Base-by-base conservation (phyloP, 2,888 invertebrate genomes). In the Hypolimnas misippus region DNA sequence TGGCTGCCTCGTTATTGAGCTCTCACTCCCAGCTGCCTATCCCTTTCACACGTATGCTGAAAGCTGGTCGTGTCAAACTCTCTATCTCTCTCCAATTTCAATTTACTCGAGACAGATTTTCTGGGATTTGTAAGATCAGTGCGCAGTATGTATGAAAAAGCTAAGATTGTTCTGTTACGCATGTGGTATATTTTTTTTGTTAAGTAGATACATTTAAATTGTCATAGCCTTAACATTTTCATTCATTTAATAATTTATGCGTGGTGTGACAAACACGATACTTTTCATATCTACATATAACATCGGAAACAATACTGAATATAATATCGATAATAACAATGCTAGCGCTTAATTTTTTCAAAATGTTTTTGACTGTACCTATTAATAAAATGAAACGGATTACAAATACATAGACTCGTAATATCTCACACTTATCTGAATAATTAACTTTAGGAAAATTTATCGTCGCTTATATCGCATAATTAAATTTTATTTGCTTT, bases 1-100 rank as follows among this genome's bases (percentile, higher is more conserved):
- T 92, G 91, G 90, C 82, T 82, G 83, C 81, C 92, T 92, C 92
- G 92, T 92, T 92, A 92, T 92, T 92, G 89, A 89, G 84, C 92
- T 92, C 92, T 92, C 91, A 92, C 92, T 86, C 89, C 85, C 76
- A 81, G 74, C 61, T 67, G 67, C 71, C 75, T 63, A 70, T 87
- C 87, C 75, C 73, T 79, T 73, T 89, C 82, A 29, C 69, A 66
- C 87, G 8, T 62, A 62, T 46, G 53, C 58, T 70, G 59, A 72
- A 74, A 67, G 57, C 62, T 67, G 65, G 69, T 68, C 68, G 66
- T 69, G 69, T 66, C 53, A 66, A 68, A 63, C 74, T 64, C 72
- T 78, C 84, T 68, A 66, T 92, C 92, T 89, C 88, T 69, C 81
- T 92, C 84, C 82, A 83, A 91, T 92, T 92, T 92, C 92, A 92